phyloP scores from a whole-genome alignment of 2,797 vertebrate genomes.

The Sebastiscus albofasciatus region DNA sequence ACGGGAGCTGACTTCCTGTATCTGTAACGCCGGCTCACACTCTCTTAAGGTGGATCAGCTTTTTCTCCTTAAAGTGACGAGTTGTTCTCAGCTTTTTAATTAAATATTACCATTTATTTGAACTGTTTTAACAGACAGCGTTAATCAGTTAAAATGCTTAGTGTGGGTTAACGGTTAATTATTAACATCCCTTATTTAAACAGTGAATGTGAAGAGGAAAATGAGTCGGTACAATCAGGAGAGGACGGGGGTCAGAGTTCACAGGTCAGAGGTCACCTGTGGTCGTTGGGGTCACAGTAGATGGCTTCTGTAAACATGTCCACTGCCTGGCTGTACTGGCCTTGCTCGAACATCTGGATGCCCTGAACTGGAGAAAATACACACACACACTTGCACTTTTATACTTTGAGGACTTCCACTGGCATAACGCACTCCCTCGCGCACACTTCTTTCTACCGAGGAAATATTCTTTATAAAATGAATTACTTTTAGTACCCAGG shows the following conservation, averaged over 20 bases:
- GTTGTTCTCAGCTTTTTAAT: too few relatives aligned
- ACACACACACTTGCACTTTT: background rate
- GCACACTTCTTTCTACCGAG: background rate
- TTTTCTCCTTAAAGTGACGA: too few relatives aligned
- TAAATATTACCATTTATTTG: too few relatives aligned
- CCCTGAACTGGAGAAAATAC: constrained; percentile 55
- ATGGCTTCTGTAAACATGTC: constrained; percentile 70
- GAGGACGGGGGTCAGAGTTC: background rate
- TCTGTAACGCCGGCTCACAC: too few relatives aligned
- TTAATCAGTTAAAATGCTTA: too few relatives aligned
- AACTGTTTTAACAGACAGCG: too few relatives aligned
- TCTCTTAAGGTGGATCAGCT: too few relatives aligned
- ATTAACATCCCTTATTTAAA: background rate
- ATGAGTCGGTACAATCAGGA: background rate
- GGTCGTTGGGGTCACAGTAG: constrained; percentile 65
- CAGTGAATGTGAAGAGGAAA: background rate
- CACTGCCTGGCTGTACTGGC: constrained; percentile 62
- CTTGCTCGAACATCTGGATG: constrained; percentile 67
- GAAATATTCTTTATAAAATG: background rate
- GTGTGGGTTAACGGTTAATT: too few relatives aligned
- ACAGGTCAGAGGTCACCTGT: constrained; percentile 46
- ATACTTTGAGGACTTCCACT: background rate
- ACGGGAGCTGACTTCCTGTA: too few relatives aligned
- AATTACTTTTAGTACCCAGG: background rate
- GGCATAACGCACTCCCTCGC: background rate